Base-by-base conservation (phyloP, 2,113 vertebrate species). In the Callipepla californica region DNA sequence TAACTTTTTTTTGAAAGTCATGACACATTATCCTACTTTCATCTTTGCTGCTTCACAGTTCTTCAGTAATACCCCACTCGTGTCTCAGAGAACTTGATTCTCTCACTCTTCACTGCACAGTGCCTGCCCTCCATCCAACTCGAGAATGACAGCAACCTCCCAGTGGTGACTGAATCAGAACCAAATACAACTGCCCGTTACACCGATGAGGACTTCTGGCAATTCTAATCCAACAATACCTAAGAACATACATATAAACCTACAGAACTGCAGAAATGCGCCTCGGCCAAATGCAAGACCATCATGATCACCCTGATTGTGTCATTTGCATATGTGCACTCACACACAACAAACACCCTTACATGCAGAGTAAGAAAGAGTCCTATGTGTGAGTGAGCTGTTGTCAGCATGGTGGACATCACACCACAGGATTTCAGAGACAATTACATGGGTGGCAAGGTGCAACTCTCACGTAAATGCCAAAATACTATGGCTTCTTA, bases 381-480 rank as follows among this genome's bases (percentile, higher is more conserved):
- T 30, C 9, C 45, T 51, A 22, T 4, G 6, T 2, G 45, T 17
- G 18, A 45, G 34, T 7, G 67, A 91, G 32, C 34, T 83, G 40
- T n/a, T 0, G 0, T 67, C 38, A 78, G 0, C 3, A 1, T 2
- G 7, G 30, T 63, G 25, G n/a, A 42, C 28, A 50, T 30, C 62
- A 59, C 50, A 59, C 9, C 44, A n/a, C 1, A 0, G 40, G 10
- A 48, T 14, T 7, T 50, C 58, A 57, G 50, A 87, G 63, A 40
- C 23, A 65, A 6, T n/a, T 47, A 44, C 30, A 22, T 11, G 9
- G 13, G 7, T 15, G 38, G 30, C 40, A 72, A 88, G 13, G 7
- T 18, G 2, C 1, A 10, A 61, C 16, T 26, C 61, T 10, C 40
- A 25, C 2, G 2, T 0, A 0, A 25, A 80, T 44, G 28, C 38